Base-by-base conservation (phyloP, 2,113 vertebrate genomes). In the Sinocyclocheilus anophthalmus region DNA sequence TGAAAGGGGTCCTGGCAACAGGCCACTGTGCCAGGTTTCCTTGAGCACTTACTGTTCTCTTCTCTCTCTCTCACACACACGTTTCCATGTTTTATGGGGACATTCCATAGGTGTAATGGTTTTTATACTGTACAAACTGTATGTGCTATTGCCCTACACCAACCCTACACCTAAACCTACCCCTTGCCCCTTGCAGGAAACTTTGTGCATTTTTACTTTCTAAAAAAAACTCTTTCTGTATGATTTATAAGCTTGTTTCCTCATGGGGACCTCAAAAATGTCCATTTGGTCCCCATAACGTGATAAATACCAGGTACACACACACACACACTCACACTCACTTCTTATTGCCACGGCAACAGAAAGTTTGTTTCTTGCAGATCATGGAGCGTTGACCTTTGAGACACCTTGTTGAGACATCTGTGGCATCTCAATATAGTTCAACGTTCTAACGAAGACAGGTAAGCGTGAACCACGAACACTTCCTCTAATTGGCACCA, bases 401-500 rank as follows among this genome's bases (percentile, higher is more conserved):
- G 82, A 73, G 82, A 84, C 69, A 84, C 33, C 82, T 84, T 59
- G 30, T 42, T 84, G 82, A 84, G 33, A 84, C 20, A 84, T 84
- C 82, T 84, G 67, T 84, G 22, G 50, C 53, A 39, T 84, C 72
- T 84, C 50, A 26, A 84, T 45, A 42, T 55, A 70, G 72, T 65
- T 45, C 33, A 42, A 84, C 67, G 6, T 39, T 70, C 11, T 78
- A 67, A 87, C 63, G 70, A 87, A 85, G 84, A 59, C 59, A 81
- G 59, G 82, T 78, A 26, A 78, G 77, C 2, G 79, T 69, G 76
- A 50, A 81, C 78, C 80, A 77, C 57, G 63, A 85, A 48, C 72
- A 14, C 73, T 77, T 37, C 61, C 63, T 76, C 73, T 89, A 89
- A 89, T 87, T 85, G 86, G 85, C 88, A 76, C 78, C 83, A 78